These are phyloP conservation scores for Tipula vernalis DNA, from an alignment of 2,888 invertebrate species.

Conservation along the genomic window DNA sequence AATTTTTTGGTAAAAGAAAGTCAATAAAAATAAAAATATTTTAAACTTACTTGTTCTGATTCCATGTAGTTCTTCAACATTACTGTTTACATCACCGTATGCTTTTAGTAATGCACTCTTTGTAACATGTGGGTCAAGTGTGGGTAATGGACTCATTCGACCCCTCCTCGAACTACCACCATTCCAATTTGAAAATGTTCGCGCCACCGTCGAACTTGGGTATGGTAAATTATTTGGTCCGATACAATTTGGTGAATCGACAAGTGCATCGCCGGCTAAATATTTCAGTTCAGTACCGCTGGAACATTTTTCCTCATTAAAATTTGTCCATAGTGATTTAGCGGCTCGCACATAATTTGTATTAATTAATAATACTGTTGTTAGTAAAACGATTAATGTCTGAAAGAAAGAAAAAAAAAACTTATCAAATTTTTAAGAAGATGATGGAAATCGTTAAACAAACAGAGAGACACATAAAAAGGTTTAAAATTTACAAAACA, in stretches of 20 bases:
- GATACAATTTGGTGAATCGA: slow-evolving; percentile 60
- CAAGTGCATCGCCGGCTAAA: slow-evolving; percentile 77
- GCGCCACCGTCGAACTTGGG: slow-evolving; percentile 68
- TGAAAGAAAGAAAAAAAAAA: background rate
- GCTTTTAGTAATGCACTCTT: slow-evolving; percentile 54
- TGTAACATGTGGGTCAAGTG: slow-evolving; percentile 62
- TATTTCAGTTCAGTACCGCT: slow-evolving; percentile 61
- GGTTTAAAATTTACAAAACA: background rate
- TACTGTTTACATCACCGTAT: slow-evolving; percentile 45
- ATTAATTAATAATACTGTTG: background rate
- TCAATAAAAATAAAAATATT: background rate
- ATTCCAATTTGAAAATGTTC: slow-evolving; percentile 58
- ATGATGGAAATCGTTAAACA: background rate
- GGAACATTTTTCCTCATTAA: slow-evolving; percentile 38
- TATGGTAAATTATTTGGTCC: slow-evolving; percentile 76
- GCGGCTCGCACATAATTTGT: background rate
- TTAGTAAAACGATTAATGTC: background rate
- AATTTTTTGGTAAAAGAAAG: slow-evolving; percentile 4
- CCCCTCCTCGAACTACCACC: slow-evolving; percentile 52
- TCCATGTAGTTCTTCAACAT: slow-evolving; percentile 24
- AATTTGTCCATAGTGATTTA: slow-evolving; percentile 29
- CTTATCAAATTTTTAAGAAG: background rate
- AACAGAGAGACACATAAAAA: background rate
- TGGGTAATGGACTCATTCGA: slow-evolving; percentile 43
- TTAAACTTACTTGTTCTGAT: slow-evolving; percentile 37